Base-by-base conservation (phyloP, 2,888 invertebrate genomes). In the Tetropium fuscum region DNA sequence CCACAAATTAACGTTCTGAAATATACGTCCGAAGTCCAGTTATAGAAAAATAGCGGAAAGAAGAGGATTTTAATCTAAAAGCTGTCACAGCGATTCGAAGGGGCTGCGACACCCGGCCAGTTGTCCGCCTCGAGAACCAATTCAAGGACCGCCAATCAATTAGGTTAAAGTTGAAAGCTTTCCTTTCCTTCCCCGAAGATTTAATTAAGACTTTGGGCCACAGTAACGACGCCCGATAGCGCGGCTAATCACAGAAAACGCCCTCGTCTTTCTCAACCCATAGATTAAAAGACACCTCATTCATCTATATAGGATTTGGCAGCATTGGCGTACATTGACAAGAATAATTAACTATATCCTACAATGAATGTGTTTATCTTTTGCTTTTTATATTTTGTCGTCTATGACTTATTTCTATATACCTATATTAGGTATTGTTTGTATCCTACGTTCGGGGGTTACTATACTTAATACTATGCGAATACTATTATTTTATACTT, bases 131-230 rank as follows among this genome's bases (percentile, higher is more conserved):
- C 15, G 51, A 51, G 51, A 40, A 73, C 69, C 74, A 74, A 75
- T 75, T 74, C 72, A 63, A 69, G 69, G 70, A 70, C 70, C 72
- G 74, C 69, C 76, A 77, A 78, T 78, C 77, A 78, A 78, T 78
- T 78, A 76, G 74, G 74, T 74, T 72, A 69, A 69, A 70, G 73
- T 69, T 60, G 72, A 74, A 74, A 72, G 73, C 72, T 70, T 73
- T 72, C 72, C 70, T 69, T 56, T 74, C 73, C 72, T 66, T 68
- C 66, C 60, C 60, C 65, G 70, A 70, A 78, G 78, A 78, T 79
- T 78, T 78, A 78, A 79, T 79, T 79, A 78, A 76, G 78, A 78
- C 77, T 77, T 73, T 72, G 73, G 74, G 76, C 69, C 65, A 64
- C 64, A 59, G 73, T 71, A 68, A 71, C 69, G 73, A 71, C 74